phyloP scores from a whole-genome alignment of 2,113 vertebrate species.

The Cryptoleucopteryx plumbea region DNA sequence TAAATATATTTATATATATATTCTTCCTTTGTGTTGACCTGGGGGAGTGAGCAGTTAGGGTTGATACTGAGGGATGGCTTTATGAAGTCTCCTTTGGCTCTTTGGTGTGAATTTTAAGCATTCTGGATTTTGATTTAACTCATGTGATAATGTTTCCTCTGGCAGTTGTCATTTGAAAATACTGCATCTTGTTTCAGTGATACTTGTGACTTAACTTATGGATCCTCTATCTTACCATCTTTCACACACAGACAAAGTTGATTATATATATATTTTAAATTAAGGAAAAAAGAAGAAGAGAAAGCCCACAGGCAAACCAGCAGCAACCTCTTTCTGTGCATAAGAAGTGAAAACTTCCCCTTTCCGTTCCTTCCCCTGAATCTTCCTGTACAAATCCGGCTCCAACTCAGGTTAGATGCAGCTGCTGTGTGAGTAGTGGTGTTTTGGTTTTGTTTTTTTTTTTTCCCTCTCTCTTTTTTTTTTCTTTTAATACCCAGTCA shows the following conservation, averaged over 20 bases:
- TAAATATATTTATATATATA: not conserved
- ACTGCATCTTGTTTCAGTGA: not conserved
- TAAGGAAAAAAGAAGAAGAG: not conserved
- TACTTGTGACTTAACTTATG: not conserved
- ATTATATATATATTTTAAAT: not conserved
- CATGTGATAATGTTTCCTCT: not conserved
- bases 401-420: not conserved
- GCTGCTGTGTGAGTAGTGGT: not conserved
- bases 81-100: not conserved
- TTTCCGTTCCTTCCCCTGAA: not conserved
- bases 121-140: not conserved
- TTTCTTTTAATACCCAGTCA: not conserved
- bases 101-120: not conserved
- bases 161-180: not conserved
- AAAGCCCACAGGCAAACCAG: not conserved
- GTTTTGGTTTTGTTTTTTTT: not conserved
- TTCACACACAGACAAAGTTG: not conserved
- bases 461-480: not conserved
- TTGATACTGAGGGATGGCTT: not conserved
- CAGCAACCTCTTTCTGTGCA: not conserved
- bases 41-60: not conserved
- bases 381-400: not conserved
- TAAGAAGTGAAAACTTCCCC: not conserved
- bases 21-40: not conserved
- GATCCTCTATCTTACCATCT: not conserved